Conservation (phyloP, 2,888 invertebrate genomes). For the Melieria picta region DNA sequence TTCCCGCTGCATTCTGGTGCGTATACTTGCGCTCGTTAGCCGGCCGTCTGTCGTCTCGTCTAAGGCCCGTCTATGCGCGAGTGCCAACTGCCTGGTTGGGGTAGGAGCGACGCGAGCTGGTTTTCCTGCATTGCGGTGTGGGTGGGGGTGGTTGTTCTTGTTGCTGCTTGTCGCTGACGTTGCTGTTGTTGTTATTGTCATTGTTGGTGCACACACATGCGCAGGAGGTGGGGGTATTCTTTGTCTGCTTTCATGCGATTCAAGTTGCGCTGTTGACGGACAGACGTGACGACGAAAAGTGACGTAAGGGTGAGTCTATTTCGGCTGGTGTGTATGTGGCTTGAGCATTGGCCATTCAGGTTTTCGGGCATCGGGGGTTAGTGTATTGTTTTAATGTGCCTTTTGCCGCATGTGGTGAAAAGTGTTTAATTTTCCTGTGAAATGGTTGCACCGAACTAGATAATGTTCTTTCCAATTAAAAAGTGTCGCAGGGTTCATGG, state of each 20-base stretch:
- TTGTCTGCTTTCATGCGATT: background rate
- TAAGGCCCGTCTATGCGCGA: no score
- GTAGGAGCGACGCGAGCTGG: no score
- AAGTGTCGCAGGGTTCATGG: no score
- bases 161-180: background rate
- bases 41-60: background rate
- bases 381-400: no score
- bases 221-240: background rate
- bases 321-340: no score
- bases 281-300: background rate
- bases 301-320: background rate
- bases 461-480: no score
- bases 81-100: no score
- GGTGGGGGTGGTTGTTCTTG: background rate
- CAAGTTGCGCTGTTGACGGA: background rate
- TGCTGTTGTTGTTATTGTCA: constrained; percentile 8
- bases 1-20: background rate
- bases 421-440: no score
- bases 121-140: background rate
- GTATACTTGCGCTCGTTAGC: constrained; percentile 18
- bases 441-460: no score
- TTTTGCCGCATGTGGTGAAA: no score
- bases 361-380: no score
- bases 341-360: no score
- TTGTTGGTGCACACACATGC: constrained; percentile 39